A percentile compares a stretch with the other conserved stretches of the same genome.
Evolutionary conservation across 2,888 invertebrate genomes (phyloP).

Genomic region (Matsumyia berberina): DNA sequence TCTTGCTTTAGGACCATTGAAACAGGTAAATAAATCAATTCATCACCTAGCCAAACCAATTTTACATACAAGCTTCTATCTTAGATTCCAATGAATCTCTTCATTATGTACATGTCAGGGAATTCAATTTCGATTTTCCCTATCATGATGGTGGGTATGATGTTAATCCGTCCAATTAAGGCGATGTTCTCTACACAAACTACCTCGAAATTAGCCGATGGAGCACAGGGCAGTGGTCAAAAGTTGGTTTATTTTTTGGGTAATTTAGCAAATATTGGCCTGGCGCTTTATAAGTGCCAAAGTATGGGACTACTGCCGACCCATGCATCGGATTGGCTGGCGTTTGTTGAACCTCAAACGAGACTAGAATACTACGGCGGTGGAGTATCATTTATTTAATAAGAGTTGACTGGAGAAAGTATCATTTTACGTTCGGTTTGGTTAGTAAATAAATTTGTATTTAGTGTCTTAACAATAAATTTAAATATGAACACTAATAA

Average conservation of each 20-base stretch:
- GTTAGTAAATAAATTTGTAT: constrained; percentile 70
- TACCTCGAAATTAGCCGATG: constrained; percentile 97
- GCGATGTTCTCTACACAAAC: constrained; percentile 95
- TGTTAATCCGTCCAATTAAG: constrained; percentile 97
- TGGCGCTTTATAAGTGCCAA: constrained; percentile 98
- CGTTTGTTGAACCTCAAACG: constrained; percentile 96
- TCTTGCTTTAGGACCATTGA: constrained; percentile 96
- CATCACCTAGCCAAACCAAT: not conserved
- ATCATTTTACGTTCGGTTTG: constrained; percentile 55
- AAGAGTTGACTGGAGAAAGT: constrained; percentile 3
- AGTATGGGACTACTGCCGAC: constrained; percentile 98
- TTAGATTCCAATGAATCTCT: constrained; percentile 97
- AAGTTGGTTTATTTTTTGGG: constrained; percentile 97
- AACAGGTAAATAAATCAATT: constrained; percentile 87
- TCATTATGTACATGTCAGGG: constrained; percentile 99
- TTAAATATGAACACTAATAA: not conserved
- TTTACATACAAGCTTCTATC: not conserved
- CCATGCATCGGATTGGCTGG: constrained; percentile 98
- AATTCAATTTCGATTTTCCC: constrained; percentile 99
- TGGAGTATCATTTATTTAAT: constrained; percentile 87
- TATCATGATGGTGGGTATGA: constrained; percentile 99
- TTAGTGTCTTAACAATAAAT: constrained; percentile 43
- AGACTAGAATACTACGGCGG: constrained; percentile 94
- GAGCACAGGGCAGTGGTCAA: constrained; percentile 94
- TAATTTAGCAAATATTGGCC: constrained; percentile 94